A percentile compares a stretch with the other conserved stretches of the same genome.
Evolutionary conservation across 2,888 invertebrate species (phyloP).

Genomic region (Stictocephala bisonia): DNA sequence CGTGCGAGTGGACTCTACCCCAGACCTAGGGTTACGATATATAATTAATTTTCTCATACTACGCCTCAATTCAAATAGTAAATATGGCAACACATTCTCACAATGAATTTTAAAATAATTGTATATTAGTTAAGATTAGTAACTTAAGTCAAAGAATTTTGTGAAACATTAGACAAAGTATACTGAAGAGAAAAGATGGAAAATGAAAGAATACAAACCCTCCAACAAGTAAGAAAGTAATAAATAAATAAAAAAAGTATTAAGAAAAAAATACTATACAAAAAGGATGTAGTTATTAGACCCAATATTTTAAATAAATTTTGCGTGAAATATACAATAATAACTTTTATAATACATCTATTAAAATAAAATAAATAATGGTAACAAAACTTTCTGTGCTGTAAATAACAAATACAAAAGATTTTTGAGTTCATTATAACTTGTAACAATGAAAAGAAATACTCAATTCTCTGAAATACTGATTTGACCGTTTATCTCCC

Average conservation of each 20-base stretch:
- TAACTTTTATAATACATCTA: conserved; percentile 23
- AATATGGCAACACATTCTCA: no score
- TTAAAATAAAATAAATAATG: neutral
- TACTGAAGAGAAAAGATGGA: neutral
- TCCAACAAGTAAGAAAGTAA: conserved; percentile 12
- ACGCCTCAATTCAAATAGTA: no score
- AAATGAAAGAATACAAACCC: conserved; percentile 9
- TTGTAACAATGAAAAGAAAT: neutral
- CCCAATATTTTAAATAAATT: conserved; percentile 23
- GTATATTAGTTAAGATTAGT: no score
- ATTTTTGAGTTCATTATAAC: neutral
- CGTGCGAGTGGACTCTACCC: no score
- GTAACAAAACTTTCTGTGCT: conserved; percentile 21
- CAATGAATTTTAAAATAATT: no score
- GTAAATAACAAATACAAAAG: conserved; percentile 23
- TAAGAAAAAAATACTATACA: conserved; percentile 1
- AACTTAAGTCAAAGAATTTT: no score
- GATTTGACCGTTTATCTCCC: no score
- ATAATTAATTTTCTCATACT: no score
- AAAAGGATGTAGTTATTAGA: conserved; percentile 22
- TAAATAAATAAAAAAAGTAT: conserved; percentile 37
- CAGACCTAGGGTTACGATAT: no score
- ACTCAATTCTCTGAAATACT: neutral
- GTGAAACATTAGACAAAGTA: neutral
- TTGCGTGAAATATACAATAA: conserved; percentile 2